Evolutionary conservation across 2,113 vertebrate genomes (phyloP).

Genomic region (Silurus meridionalis): DNA sequence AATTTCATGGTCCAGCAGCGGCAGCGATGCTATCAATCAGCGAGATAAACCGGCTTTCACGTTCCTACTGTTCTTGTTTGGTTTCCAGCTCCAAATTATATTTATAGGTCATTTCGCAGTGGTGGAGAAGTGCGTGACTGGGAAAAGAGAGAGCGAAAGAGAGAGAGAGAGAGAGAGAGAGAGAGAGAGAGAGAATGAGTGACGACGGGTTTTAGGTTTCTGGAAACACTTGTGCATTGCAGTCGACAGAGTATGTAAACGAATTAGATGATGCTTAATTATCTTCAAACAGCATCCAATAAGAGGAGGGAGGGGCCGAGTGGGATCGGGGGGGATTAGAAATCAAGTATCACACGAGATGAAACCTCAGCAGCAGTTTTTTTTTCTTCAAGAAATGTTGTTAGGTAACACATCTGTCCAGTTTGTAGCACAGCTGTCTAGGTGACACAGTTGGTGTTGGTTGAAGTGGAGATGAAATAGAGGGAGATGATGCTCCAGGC

Average conservation of each 20-base stretch:
- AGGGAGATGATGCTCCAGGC: too few relatives aligned
- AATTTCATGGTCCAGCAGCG: conserved; percentile 72
- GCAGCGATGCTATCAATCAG: conserved; percentile 66
- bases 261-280: conserved; percentile 56
- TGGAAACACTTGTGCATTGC: conserved; percentile 55
- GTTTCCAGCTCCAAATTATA: conserved; percentile 62
- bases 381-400: neutral
- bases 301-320: conserved; percentile 39
- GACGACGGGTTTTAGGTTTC: conserved; percentile 46
- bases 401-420: neutral
- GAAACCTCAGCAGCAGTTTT: neutral
- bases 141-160: conserved; percentile 53
- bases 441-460: too few relatives aligned
- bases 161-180: conserved; percentile 50
- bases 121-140: conserved; percentile 56
- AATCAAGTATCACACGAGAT: conserved; percentile 12
- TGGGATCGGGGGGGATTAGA: conserved; percentile 19
- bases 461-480: too few relatives aligned
- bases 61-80: conserved; percentile 66
- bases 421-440: too few relatives aligned
- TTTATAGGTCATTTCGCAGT: conserved; percentile 58
- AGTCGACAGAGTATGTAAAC: conserved; percentile 58
- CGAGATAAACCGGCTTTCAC: conserved; percentile 66
- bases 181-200: conserved; percentile 49
- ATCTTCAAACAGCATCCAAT: conserved; percentile 57